phyloP scores from a whole-genome alignment of 2,113 vertebrate species.

The Petroica traversi region DNA sequence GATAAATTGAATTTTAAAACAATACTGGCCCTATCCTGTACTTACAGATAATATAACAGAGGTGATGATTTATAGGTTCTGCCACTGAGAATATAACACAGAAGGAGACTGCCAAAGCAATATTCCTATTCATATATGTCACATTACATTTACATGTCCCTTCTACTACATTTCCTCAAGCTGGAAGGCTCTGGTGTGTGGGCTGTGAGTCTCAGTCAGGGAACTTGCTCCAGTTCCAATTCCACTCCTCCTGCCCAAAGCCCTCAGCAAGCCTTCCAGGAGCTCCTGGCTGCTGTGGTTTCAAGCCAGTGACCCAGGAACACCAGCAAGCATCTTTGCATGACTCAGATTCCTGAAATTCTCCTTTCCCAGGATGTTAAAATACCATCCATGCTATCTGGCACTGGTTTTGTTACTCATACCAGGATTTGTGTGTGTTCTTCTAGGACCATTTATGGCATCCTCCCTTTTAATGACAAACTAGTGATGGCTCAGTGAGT shows the following conservation, averaged over 20 bases:
- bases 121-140: not conserved
- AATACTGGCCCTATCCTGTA: not conserved
- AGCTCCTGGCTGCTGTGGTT: not conserved
- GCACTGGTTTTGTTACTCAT: not conserved
- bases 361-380: not conserved
- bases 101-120: not conserved
- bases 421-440: not conserved
- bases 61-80: not conserved
- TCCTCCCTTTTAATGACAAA: not conserved
- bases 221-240: not conserved
- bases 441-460: not conserved
- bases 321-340: not conserved
- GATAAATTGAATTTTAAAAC: constrained; percentile 3
- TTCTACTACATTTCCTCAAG: not conserved
- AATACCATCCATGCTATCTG: not conserved
- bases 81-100: not conserved
- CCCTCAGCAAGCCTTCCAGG: not conserved
- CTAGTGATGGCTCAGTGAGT: not conserved
- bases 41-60: not conserved
- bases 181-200: not conserved
- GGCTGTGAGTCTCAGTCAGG: not conserved
- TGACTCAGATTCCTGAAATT: not conserved
- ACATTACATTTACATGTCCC: not conserved
- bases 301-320: not conserved
- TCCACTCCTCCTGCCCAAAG: not conserved